phyloP scores from a whole-genome alignment of 2,113 vertebrate genomes.

The Lynx canadensis region DNA sequence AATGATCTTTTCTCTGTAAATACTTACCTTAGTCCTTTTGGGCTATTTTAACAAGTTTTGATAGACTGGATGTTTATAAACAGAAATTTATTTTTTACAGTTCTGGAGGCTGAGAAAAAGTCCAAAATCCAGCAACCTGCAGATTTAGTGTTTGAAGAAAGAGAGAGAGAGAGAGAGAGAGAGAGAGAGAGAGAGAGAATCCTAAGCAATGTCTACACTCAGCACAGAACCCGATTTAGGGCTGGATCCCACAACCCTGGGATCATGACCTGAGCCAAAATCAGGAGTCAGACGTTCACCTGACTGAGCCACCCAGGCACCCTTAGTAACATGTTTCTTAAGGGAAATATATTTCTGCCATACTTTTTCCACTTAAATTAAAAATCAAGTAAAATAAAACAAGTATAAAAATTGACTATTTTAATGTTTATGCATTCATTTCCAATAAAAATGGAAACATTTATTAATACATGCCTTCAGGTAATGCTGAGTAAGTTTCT shows the following conservation, averaged over 20 bases:
- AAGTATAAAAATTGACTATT: conserved; percentile 22
- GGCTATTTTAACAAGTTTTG: not conserved
- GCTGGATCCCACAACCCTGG: not conserved
- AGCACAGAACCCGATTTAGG: not conserved
- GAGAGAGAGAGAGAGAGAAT: not conserved
- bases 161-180: not conserved
- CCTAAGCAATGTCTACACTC: not conserved
- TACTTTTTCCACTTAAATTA: conserved; percentile 26
- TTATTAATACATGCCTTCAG: not conserved
- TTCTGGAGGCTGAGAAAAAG: not conserved
- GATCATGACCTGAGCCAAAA: not conserved
- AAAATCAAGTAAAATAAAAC: conserved; percentile 37
- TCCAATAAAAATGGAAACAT: conserved; percentile 35
- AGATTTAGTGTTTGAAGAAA: not conserved
- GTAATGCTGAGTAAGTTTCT: not conserved
- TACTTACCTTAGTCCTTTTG: not conserved
- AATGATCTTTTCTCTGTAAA: not conserved
- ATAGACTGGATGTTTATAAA: not conserved
- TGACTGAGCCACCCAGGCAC: not conserved
- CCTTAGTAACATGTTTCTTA: conserved; percentile 65
- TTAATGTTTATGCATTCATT: conserved; percentile 50
- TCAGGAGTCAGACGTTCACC: not conserved
- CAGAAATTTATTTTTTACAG: not conserved
- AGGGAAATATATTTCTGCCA: conserved; percentile 55
- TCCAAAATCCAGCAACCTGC: not conserved